Evolutionary conservation across 2,888 invertebrate genomes (phyloP).

Genomic region (Altica lythri): DNA sequence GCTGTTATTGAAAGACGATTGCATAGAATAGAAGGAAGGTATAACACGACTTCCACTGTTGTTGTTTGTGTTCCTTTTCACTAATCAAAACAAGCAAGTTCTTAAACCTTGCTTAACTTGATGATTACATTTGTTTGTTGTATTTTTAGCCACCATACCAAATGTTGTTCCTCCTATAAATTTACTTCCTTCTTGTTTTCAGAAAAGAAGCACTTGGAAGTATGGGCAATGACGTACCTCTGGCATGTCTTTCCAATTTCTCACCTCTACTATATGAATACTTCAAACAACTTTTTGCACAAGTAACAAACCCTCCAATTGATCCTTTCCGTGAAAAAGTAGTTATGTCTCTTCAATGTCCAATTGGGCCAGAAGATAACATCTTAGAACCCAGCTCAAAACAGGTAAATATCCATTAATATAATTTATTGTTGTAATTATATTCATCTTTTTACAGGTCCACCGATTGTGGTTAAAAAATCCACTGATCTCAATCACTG

Average conservation of each 20-base stretch:
- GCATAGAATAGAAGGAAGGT: too few species aligned
- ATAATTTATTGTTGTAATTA: conserved; percentile 3
- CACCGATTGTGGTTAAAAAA: conserved; percentile 91
- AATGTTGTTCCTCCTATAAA: conserved; percentile 40
- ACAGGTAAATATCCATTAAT: conserved; percentile 59
- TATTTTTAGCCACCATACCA: background rate
- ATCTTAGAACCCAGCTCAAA: conserved; percentile 86
- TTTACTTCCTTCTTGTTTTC: conserved; percentile 36
- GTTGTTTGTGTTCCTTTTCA: too few species aligned
- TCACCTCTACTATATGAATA: conserved; percentile 96
- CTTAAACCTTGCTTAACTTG: too few species aligned
- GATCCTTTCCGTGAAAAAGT: conserved; percentile 99
- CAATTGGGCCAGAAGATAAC: conserved; percentile 95
- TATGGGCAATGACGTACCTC: conserved; percentile 98
- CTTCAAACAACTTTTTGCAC: conserved; percentile 98
- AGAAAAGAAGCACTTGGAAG: conserved; percentile 98
- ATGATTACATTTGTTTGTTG: too few species aligned
- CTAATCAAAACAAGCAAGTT: too few species aligned
- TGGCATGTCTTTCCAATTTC: conserved; percentile 95
- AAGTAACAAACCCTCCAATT: conserved; percentile 99
- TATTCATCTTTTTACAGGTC: conserved; percentile 34
- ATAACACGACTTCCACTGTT: too few species aligned
- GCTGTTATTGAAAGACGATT: too few species aligned
- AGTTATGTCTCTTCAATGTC: conserved; percentile 97
- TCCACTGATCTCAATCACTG: conserved; percentile 90